A percentile compares a stretch with the other conserved stretches of the same genome.
Evolutionary conservation across 2,888 invertebrate genomes (phyloP).

Genomic region (Orthonychiurus folsomi): DNA sequence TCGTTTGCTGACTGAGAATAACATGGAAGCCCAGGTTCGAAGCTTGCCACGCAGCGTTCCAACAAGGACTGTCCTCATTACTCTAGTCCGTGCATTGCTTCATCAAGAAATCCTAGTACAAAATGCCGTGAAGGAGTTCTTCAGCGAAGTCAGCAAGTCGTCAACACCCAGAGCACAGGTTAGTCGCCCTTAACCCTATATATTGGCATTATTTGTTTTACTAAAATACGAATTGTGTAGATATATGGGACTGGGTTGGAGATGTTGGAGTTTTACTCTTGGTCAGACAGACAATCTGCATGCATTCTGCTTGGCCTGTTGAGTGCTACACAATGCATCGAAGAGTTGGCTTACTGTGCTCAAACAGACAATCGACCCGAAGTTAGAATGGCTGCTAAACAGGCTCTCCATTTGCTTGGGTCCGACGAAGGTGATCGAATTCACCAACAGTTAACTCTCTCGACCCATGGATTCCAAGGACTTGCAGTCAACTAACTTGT

Average conservation of each 20-base stretch:
- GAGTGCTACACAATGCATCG: constrained; percentile 19
- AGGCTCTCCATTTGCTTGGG: constrained; percentile 16
- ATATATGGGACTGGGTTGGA: neutral
- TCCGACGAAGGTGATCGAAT: constrained; percentile 23
- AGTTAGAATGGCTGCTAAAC: constrained; percentile 27
- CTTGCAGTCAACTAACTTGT: constrained; percentile 19
- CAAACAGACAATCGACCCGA: constrained; percentile 25
- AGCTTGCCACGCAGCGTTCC: constrained; percentile 13
- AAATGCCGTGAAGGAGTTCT: constrained; percentile 23
- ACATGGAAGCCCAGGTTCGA: neutral
- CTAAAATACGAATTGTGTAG: too few species aligned
- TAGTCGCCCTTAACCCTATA: too few species aligned
- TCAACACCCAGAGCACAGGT: constrained; percentile 21
- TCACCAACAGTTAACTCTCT: constrained; percentile 26
- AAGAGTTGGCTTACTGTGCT: constrained; percentile 25
- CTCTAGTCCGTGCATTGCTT: constrained; percentile 22
- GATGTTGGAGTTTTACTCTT: constrained; percentile 27
- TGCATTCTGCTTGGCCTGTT: constrained; percentile 22
- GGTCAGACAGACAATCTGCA: constrained; percentile 23
- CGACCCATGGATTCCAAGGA: constrained; percentile 34
- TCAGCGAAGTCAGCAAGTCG: constrained; percentile 20
- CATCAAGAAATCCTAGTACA: constrained; percentile 23
- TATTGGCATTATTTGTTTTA: too few species aligned
- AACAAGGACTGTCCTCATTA: constrained; percentile 23
- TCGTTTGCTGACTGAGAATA: neutral